Base-by-base conservation (phyloP, 2,888 invertebrate species). In the Drosophila antonietae region DNA sequence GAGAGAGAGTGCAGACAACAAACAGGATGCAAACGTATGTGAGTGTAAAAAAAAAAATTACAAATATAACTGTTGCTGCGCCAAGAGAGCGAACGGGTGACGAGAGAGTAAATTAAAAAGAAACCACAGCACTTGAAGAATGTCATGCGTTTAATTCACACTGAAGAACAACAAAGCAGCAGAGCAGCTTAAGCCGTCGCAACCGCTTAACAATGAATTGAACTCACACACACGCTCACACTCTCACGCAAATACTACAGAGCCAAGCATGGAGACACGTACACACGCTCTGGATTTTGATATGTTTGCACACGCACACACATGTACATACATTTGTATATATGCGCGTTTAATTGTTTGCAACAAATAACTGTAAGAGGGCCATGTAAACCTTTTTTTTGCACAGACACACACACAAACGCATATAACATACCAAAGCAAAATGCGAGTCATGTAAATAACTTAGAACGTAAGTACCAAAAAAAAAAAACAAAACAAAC, bases 351-450 rank as follows among this genome's bases (percentile, higher is more conserved):
- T 70, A 72, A 80, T 74, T 85, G 74, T 85, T 85, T 88, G 83
- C 86, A 85, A 68, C 70, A 89, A 83, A 73, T 86, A 86, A 81
- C 81, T 81, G 81, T 83, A 78, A 88, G 76, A 76, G 73, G 68
- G 61, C 52, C 65, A 61, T 49, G 14, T 43, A 28, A 14, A 66
- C 37, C 37, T 61, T 66, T 64, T 68, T 81, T 73, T 44, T 44
- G 18, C 69, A 56, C 80, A 62, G 61, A 58, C 52, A 46, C 71
- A 69, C 43, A 59, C 49, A 56, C 47, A 49, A 23, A 39, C 55
- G 18, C 41, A 28, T 46, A 15, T 51, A 55, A 58, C 63, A 67
- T 66, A 69, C 71, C 57, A 60, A 73, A 35, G 53, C 68, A 58
- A 65, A 73, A 62, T 64, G 55, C 44, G 46, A 44, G 57, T 37